Base-by-base conservation (phyloP, 2,797 vertebrate species). In the Bryconaethiops microstoma region DNA sequence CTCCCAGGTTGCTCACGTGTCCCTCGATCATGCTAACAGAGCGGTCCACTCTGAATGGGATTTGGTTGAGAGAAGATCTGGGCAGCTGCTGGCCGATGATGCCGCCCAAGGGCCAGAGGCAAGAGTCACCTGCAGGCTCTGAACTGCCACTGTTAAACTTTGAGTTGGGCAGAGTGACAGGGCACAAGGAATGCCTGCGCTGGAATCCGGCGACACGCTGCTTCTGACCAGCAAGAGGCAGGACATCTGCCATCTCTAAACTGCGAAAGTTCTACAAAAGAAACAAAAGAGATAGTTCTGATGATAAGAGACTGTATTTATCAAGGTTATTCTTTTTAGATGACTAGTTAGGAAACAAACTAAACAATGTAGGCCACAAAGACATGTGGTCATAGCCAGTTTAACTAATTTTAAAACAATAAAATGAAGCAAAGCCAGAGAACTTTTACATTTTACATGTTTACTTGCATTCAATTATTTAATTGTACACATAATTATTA, bases 21-120 rank as follows among this genome's bases (percentile, higher is more conserved):
- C 93, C 91, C 81, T 96, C 95, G 5, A 95, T 95, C 95, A 95
- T 94, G 88, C 95, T 95, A 79, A 95, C 90, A 0, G 95, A 96
- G 65, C 95, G 94, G 89, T 96, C 95, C 0, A 94, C 93, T 25
- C 94, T 89, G 86, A 95, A 95, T 1, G 95, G 95, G 83, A 96
- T 95, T 81, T 92, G 93, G 75, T 91, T 92, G 52, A 94, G 87
- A 0, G 87, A 86, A 55, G 92, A 92, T 67, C 87, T 80, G 0
- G 93, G 92, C 0, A 95, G 89, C 83, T 90, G 87, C 42, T 83
- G 86, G 60, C 91, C 92, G 2, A 75, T 59, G 54, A 83, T 42
- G 2, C 63, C 70, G 5, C 75, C 79, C 9, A 90, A 76, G 0
- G 92, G 90, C 92, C 92, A 90, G 59, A 83, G 67, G 21, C 74